Evolutionary conservation across 2,888 invertebrate species (phyloP), one percentile per base, ranked within the genome.

Genomic region (Salpingus planirostris): DNA sequence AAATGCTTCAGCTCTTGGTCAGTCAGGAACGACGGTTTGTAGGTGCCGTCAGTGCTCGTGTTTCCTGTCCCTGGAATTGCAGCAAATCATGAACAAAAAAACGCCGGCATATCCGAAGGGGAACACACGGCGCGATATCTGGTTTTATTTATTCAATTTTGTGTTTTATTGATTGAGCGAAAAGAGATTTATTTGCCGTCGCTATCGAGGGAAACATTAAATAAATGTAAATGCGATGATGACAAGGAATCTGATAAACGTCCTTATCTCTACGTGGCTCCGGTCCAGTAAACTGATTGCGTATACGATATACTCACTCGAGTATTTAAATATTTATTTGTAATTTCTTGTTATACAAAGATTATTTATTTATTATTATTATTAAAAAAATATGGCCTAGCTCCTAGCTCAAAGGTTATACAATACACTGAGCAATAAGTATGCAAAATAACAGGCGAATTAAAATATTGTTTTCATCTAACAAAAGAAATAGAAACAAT

Each of bases 1-100:
- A 98, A 75, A 70, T 99, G 97, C 65, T 98, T 98, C 45, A 98
- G 69, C 66, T 98, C 98, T 67, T 98, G 96, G 68, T 98, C 98
- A 32, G 97, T 97, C 40, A 99, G 73, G 66, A 98, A 98, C 8
- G 96, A 96, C 12, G 98, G 98, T 61, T 97, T 97, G 67, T 95
- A 98, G 2, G 93, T 88, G 29, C 93, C 93, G 67, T 96, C 95
- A 24, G 84, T 82, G 47, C 85, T 88, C n/a, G 95, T 93, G 64
- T 96, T 95, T 24, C 95, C 95, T 21, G 95, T 93, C 47, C 91
- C 91, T 89, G 62, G 13, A 61, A 66, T 10, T 23, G 33, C 21
- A 40, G 36, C 5, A 33, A 35, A 33, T 21, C 18, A 18, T 18
- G 18, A 18, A 18, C 8, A 8, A 18, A 18, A 18, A 18, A 8